Conservation (phyloP, 2,888 invertebrate genomes). For the Thera britannica region DNA sequence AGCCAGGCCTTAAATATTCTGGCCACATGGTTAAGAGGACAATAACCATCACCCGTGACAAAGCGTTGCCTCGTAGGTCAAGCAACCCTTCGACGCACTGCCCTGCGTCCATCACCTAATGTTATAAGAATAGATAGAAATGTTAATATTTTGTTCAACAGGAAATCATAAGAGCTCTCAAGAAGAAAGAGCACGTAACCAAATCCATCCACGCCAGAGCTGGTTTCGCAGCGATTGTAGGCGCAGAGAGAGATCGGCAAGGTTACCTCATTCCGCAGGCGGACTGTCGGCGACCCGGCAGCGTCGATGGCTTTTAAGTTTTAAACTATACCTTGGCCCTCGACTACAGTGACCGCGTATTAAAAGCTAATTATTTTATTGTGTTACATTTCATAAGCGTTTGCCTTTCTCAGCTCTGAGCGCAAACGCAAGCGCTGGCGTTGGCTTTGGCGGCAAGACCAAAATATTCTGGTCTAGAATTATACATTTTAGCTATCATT, state of each 20-base stretch:
- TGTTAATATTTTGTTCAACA: slow-evolving; percentile 45
- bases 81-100: too few relatives aligned
- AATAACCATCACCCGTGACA: too few relatives aligned
- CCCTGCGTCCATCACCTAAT: too few relatives aligned
- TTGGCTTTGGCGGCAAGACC: too few relatives aligned
- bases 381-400: background rate
- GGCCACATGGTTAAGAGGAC: too few relatives aligned
- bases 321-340: background rate
- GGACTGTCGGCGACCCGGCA: slow-evolving; percentile 80
- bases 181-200: slow-evolving; percentile 79
- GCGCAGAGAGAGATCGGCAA: slow-evolving; percentile 73
- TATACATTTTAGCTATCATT: too few relatives aligned
- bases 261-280: slow-evolving; percentile 65
- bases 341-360: background rate
- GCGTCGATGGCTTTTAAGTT: slow-evolving; percentile 73
- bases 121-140: background rate
- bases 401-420: background rate
- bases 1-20: too few relatives aligned
- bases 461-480: too few relatives aligned
- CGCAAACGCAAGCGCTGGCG: too few relatives aligned
- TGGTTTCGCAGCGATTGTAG: slow-evolving; percentile 87
- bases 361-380: background rate
- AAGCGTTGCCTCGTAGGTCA: too few relatives aligned
- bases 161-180: slow-evolving; percentile 74
- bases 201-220: slow-evolving; percentile 75